These are phyloP conservation scores for Corvus moneduloides DNA, from an alignment of 2,113 vertebrate species.

Conservation along the genomic window DNA sequence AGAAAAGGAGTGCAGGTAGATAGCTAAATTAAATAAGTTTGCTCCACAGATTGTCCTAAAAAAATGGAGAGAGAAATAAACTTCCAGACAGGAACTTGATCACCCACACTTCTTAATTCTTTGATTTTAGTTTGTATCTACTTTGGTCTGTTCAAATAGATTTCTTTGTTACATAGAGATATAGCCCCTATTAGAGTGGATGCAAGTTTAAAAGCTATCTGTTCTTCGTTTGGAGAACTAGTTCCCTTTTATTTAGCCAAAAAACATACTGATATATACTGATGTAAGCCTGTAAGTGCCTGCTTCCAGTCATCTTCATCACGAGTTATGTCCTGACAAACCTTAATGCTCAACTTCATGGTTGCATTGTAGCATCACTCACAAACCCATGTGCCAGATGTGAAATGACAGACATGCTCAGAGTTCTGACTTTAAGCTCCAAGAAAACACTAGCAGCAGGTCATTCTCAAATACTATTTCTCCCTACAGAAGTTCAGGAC, in stretches of 20 bases:
- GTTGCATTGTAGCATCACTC: not conserved
- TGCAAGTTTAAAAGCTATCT: not conserved
- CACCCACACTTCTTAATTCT: not conserved
- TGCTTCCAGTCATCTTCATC: not conserved
- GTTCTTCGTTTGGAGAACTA: not conserved
- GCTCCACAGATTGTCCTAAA: not conserved
- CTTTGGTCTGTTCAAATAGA: not conserved
- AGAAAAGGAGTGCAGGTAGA: not conserved
- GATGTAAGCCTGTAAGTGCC: not conserved
- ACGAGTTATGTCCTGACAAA: not conserved
- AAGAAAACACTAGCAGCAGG: not conserved
- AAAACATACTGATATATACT: not conserved
- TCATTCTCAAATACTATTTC: not conserved
- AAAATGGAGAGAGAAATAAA: not conserved
- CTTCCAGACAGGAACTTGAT: not conserved
- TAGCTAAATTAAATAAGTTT: not conserved
- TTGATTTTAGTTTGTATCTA: not conserved
- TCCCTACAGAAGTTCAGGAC: not conserved
- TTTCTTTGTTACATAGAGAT: not conserved
- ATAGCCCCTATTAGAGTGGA: not conserved
- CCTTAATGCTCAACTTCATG: not conserved
- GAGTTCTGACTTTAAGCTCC: not conserved
- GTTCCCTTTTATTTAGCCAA: not conserved
- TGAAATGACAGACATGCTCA: not conserved
- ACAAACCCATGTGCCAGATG: not conserved